These are phyloP conservation scores for Mustela nigripes DNA, from an alignment of 2,113 vertebrate genomes.

Conservation along the genomic window DNA sequence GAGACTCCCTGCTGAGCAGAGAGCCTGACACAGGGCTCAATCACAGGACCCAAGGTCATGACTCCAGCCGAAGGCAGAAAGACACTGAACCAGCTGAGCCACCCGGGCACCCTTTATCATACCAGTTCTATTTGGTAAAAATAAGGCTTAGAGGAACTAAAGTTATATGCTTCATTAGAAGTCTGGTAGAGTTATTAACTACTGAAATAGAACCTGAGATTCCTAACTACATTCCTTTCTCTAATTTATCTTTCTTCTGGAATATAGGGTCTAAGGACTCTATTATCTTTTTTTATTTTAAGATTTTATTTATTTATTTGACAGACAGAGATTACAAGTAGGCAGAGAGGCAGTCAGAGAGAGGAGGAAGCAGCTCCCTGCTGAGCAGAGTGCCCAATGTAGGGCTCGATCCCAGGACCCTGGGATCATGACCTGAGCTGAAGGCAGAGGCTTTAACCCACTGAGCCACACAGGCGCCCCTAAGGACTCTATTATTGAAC, in stretches of 20 bases:
- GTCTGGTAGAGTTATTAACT: background rate
- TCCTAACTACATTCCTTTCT: background rate
- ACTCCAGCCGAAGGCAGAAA: background rate
- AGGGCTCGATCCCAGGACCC: too few relatives aligned
- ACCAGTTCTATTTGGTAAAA: slow-evolving; percentile 47
- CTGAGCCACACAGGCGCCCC: too few relatives aligned
- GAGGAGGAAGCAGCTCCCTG: too few relatives aligned
- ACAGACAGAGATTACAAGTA: too few relatives aligned
- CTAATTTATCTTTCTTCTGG: slow-evolving; percentile 15
- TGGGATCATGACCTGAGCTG: too few relatives aligned
- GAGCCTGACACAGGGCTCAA: background rate
- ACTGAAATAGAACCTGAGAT: background rate
- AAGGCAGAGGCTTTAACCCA: too few relatives aligned
- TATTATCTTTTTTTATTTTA: slow-evolving; percentile 3
- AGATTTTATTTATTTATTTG: background rate
- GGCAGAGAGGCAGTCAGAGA: too few relatives aligned
- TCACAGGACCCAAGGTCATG: background rate
- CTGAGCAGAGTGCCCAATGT: too few relatives aligned
- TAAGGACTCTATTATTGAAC: background rate
- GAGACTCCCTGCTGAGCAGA: background rate
- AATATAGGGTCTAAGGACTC: background rate
- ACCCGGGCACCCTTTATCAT: background rate
- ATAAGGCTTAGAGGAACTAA: slow-evolving; percentile 2
- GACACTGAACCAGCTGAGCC: background rate
- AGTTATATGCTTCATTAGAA: background rate